Evolutionary conservation across 2,113 vertebrate genomes (phyloP).

Genomic region (Paradoxurus hermaphroditus): DNA sequence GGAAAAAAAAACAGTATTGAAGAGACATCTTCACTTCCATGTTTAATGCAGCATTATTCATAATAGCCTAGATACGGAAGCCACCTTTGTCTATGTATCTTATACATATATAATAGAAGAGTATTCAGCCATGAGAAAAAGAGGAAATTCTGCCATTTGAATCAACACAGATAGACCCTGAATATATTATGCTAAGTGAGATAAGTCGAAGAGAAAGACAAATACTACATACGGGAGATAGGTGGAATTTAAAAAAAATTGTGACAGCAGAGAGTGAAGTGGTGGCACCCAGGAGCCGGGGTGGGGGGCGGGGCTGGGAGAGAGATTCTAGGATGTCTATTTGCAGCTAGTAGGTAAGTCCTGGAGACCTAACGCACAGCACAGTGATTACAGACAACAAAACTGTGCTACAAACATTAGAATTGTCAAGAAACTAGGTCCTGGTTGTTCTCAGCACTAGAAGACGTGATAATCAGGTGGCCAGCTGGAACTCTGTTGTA

Average conservation of each 20-base stretch:
- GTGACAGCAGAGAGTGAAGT: not conserved
- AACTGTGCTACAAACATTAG: not conserved
- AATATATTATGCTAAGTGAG: not conserved
- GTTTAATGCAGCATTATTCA: not conserved
- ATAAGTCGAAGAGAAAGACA: not conserved
- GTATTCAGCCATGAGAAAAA: not conserved
- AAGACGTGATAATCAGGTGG: not conserved
- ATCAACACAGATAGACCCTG: not conserved
- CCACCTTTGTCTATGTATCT: not conserved
- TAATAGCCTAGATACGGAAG: not conserved
- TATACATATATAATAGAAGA: not conserved
- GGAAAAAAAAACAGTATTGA: not conserved
- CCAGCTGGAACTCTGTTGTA: not conserved
- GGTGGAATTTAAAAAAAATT: not conserved
- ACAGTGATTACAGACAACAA: not conserved
- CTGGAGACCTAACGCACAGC: not conserved
- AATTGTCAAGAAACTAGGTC: not conserved
- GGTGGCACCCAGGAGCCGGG: not conserved
- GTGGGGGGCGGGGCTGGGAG: not conserved
- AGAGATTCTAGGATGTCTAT: not conserved
- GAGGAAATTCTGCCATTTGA: not conserved
- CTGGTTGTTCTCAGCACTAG: not conserved
- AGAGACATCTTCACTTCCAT: not conserved
- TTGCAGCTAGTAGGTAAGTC: not conserved
- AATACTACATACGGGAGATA: not conserved